Conservation (phyloP, 2,888 invertebrate genomes). For the Pyrgus malvae region DNA sequence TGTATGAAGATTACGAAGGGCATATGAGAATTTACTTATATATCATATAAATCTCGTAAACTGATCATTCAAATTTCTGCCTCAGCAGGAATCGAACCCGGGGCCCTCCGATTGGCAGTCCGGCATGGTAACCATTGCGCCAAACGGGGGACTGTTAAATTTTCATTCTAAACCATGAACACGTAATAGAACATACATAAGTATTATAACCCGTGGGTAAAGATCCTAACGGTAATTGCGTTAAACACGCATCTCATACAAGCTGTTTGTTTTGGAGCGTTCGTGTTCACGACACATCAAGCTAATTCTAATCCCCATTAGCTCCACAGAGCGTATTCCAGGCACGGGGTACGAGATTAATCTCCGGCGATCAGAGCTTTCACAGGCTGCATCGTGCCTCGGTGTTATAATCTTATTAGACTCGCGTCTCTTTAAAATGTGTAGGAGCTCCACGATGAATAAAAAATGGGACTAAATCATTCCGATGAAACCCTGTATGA, state of each 20-base stretch:
- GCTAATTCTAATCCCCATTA: constrained; percentile 22
- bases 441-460: neutral
- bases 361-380: constrained; percentile 24
- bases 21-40: no score
- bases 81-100: no score
- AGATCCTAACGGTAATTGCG: neutral
- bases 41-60: no score
- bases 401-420: constrained; percentile 25
- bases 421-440: constrained; percentile 16
- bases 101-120: no score
- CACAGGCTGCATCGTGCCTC: constrained; percentile 22
- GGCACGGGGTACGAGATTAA: constrained; percentile 20
- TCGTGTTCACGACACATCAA: constrained; percentile 10
- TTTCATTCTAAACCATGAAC: no score
- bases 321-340: constrained; percentile 14
- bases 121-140: no score
- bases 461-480: neutral
- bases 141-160: no score
- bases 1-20: no score
- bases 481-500: neutral
- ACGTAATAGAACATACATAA: no score
- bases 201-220: no score
- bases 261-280: neutral
- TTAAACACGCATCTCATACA: neutral
- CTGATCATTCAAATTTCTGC: no score